Base-by-base conservation (phyloP, 2,113 vertebrate species). In the Xerus inauris region DNA sequence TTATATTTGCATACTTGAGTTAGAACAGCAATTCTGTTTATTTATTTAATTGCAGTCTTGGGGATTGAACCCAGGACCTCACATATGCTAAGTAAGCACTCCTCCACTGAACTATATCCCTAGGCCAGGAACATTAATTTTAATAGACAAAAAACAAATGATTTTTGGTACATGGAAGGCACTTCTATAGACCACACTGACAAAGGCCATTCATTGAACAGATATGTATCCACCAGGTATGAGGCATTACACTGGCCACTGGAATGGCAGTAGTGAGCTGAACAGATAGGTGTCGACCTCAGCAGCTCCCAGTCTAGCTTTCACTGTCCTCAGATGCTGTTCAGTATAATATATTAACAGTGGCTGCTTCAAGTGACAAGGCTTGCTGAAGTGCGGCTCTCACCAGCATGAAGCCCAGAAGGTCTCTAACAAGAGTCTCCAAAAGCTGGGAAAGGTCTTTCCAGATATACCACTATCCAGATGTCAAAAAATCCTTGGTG, bases 1-100 rank as follows among this genome's bases (percentile, higher is more conserved):
- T 94, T 89, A 54, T 47, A 38, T 82, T 51, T 91, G 67, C 88
- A 65, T 81, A 81, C 32, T 95, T 88, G 54, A 88, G 19, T 92
- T 82, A 89, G 30, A 91, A 83, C 13, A 62, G 40, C 88, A 82
- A 30, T 93, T 91, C 89, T 87, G 69, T 47, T 88, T n/a, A 38
- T 73, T 62, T 51, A 40, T 49, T 32, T 72, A 76, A 65, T 76
- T 20, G 1, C 28, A 49, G 7, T 75, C 45, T 28, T 81, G 22
- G 38, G 45, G 16, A 71, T 79, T 5, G 10, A 79, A 59, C 49
- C 62, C 64, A 80, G 17, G 20, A 19, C 26, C n/a, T 73, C 38
- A 8, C 35, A 49, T 32, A 35, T 79, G 22, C 42, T 64, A 42
- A 42, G 9, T 26, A 62, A 57, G 19, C 24, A 20, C 4, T 30